These are phyloP conservation scores for Eurosta solidaginis DNA, from an alignment of 1,140 invertebrate species.

Conservation along the genomic window DNA sequence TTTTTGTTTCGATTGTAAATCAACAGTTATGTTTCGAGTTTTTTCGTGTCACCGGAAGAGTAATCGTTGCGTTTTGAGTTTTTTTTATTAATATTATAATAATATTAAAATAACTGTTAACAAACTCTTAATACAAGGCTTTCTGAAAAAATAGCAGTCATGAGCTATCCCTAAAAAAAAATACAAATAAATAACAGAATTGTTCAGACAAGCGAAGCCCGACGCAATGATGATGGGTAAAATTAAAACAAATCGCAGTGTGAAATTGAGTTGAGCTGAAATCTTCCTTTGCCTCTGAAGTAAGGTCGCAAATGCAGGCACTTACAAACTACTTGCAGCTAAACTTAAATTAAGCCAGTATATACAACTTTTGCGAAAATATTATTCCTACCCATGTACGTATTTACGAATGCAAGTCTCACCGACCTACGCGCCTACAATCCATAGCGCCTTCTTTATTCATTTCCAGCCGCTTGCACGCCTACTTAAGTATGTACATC, in stretches of 20 bases:
- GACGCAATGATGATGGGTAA: neutral
- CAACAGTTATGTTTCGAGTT: too few species aligned
- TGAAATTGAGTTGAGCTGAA: neutral
- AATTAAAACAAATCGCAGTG: neutral
- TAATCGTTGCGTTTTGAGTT: too few species aligned
- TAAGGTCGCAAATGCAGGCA: neutral
- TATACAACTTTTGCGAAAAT: constrained; percentile 1
- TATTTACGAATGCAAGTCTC: neutral
- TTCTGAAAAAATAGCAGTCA: too few species aligned
- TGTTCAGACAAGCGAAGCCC: neutral
- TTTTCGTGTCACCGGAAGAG: too few species aligned
- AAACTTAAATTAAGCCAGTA: neutral
- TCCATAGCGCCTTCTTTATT: neutral
- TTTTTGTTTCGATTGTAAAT: too few species aligned
- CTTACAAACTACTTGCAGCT: neutral
- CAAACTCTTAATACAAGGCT: too few species aligned
- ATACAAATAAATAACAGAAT: neutral
- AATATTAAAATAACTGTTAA: too few species aligned
- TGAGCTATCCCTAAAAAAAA: neutral
- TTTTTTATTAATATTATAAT: too few species aligned
- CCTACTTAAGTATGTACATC: neutral
- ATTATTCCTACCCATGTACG: too few species aligned
- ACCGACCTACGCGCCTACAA: neutral
- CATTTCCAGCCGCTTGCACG: neutral
- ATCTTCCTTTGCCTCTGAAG: neutral